These are phyloP conservation scores for Orbicella faveolata DNA, from an alignment of 64 coral and sea anemone species.

Conservation along the genomic window DNA sequence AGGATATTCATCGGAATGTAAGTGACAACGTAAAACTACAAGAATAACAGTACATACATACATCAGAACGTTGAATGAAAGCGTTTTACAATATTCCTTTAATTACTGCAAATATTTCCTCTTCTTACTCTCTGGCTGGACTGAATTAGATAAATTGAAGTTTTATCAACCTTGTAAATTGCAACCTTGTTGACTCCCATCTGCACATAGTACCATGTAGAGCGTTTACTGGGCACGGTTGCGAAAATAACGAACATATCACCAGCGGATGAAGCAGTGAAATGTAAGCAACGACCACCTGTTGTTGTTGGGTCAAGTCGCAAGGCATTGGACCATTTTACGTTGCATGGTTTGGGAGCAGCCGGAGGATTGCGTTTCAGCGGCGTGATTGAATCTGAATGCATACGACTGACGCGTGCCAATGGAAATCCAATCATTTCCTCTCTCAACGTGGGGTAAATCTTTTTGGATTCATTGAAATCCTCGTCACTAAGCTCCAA, in stretches of 20 bases:
- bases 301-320: constrained; percentile 20
- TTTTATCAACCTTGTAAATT: neutral
- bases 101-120: too few relatives aligned
- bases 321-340: constrained; percentile 42
- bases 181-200: neutral
- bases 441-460: neutral
- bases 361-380: neutral
- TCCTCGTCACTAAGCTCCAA: neutral
- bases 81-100: too few relatives aligned
- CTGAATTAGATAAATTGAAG: neutral
- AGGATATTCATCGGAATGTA: too few relatives aligned
- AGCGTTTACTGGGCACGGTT: neutral
- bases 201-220: constrained; percentile 9
- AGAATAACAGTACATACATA: too few relatives aligned
- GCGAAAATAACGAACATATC: constrained; percentile 28
- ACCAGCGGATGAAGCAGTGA: constrained; percentile 39
- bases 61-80: too few relatives aligned
- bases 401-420: neutral
- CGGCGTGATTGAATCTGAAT: neutral
- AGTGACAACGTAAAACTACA: too few relatives aligned
- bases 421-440: neutral
- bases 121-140: too few relatives aligned
- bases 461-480: neutral
- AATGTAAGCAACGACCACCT: constrained; percentile 43
- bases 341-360: neutral